phyloP scores from a whole-genome alignment of 2,113 vertebrate genomes.

The Trachemys scripta region DNA sequence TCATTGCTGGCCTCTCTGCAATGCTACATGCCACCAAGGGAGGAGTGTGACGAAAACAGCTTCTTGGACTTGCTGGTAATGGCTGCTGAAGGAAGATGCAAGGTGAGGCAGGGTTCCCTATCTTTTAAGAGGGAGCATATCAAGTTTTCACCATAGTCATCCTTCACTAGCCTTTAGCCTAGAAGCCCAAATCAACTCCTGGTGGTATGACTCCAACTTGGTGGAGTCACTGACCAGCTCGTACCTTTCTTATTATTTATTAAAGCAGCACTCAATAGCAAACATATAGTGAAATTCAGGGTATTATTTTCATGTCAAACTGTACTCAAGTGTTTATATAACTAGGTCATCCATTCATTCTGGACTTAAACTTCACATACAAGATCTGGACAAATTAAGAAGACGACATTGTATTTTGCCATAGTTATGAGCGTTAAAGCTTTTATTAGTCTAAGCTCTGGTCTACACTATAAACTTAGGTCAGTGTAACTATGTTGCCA shows the following conservation, averaged over 20 bases:
- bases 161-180: constrained; percentile 25
- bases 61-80: not conserved
- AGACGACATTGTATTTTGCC: not conserved
- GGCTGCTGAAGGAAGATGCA: not conserved
- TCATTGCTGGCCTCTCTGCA: not conserved
- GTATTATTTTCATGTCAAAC: not conserved
- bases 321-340: not conserved
- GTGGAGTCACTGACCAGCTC: not conserved
- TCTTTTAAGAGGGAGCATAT: not conserved
- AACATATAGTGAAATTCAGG: not conserved
- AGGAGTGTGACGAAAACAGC: not conserved
- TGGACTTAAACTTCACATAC: not conserved
- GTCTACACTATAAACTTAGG: not conserved
- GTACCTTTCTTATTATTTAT: not conserved
- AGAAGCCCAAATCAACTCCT: not conserved
- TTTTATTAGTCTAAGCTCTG: not conserved
- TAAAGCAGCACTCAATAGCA: not conserved
- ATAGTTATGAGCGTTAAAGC: not conserved
- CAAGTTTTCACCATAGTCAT: not conserved
- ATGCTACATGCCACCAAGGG: not conserved
- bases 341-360: not conserved
- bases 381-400: not conserved
- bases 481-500: not conserved
- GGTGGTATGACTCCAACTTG: not conserved
- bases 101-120: not conserved